Evolutionary conservation across 92 coral and sea anemone genomes (phyloP), one percentile per base, ranked within the genome.

Genomic region (Galaxea fascicularis): DNA sequence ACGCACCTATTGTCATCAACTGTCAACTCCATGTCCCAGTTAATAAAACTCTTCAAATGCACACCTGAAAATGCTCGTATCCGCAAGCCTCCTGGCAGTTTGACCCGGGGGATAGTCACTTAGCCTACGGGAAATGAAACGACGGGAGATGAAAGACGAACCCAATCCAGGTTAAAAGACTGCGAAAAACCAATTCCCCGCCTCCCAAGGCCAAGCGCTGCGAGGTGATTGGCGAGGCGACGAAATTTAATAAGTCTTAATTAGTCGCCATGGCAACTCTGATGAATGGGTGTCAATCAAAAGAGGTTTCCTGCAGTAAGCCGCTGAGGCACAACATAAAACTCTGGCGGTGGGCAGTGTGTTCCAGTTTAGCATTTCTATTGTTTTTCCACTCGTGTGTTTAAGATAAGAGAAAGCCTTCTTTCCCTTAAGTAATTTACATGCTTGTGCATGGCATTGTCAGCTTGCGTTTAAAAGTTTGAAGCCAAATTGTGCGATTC

Each of bases 221-320:
- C 70, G 13, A 60, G 59, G 73, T 86, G 92, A 94, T 94, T 94
- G 98, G 98, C 68, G 80, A 64, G 78, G 79, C 83, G 86, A 83
- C 76, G 88, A 83, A 87, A 94, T 89, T 95, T 90, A 90, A 92
- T 92, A 93, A 92, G 93, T 84, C 88, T 85, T 92, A 92, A 94
- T 92, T 89, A 90, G 88, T 87, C 69, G 41, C 83, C 92, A 94
- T 72, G 92, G 87, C 66, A 49, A 93, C 90, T 3, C 49, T 29
- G 62, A 49, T 65, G 86, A 72, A 80, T 57, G 58, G 82, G 87
- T 92, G 98, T 87, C 98, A 92, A 94, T 94, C 95, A 94, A 77
- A 65, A 8, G 29, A 71, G 85, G 87, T 51, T 90, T 88, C 91
- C 93, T 53, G 69, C 87, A 73, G 91, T 29, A 56, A n/a, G 35